Evolutionary conservation across 2,888 invertebrate genomes (phyloP).

Genomic region (Xestia sexstrigata): DNA sequence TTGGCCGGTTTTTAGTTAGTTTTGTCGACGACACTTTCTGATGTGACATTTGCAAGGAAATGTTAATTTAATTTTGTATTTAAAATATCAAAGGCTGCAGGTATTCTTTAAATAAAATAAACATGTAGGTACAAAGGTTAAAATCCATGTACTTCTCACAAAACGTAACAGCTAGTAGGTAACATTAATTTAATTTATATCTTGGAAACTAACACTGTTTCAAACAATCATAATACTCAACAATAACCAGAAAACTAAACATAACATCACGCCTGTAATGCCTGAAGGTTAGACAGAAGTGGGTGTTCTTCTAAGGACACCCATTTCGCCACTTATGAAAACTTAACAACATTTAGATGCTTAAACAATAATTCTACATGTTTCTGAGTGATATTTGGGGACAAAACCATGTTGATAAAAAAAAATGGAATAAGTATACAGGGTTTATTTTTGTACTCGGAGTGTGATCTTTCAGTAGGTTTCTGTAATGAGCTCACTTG

Average conservation of each 20-base stretch:
- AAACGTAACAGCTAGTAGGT: conserved; percentile 58
- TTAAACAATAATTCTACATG: conserved; percentile 23
- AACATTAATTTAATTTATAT: conserved; percentile 41
- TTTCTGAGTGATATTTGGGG: conserved; percentile 22
- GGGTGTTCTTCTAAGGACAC: too few relatives aligned
- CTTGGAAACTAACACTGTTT: conserved; percentile 15
- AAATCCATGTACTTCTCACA: conserved; percentile 55
- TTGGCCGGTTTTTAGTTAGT: too few relatives aligned
- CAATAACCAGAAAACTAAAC: conserved; percentile 24
- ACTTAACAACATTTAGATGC: conserved; percentile 34
- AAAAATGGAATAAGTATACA: not conserved
- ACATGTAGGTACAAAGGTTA: conserved; percentile 52
- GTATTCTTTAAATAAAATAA: conserved; percentile 31
- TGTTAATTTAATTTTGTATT: not conserved
- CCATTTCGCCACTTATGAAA: not conserved
- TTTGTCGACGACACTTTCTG: not conserved
- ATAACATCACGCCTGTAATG: not conserved
- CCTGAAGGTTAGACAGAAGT: not conserved
- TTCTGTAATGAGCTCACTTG: not conserved
- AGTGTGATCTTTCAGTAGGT: not conserved
- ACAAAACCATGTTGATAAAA: not conserved
- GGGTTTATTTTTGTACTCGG: not conserved
- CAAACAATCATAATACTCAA: conserved; percentile 24
- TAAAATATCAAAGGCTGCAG: not conserved
- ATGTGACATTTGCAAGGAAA: not conserved